Base-by-base conservation (phyloP, 2,888 invertebrate genomes). In the Petrophora chlorosata region DNA sequence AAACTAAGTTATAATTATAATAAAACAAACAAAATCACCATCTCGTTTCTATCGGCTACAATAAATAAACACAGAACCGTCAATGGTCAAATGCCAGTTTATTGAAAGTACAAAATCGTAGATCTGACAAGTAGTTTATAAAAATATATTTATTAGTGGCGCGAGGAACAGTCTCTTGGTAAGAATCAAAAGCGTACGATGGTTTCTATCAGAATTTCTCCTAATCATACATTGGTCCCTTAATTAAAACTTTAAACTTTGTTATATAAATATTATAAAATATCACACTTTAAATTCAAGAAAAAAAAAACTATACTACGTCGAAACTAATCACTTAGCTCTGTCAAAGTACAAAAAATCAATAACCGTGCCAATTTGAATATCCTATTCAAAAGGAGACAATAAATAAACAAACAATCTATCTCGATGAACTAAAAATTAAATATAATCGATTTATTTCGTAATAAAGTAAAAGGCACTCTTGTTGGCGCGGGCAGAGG, bases 211-310 rank as follows among this genome's bases (percentile, higher is more conserved):
- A 85, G 85, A 87, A 85, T 87, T 87, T 87, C 85, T 85, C 84
- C 87, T 89, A 86, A 85, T 84, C 82, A 82, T 84, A 89, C 76
- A 88, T 90, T 90, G 89, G 90, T 90, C 89, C 90, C 90, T 89
- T 89, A 87, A 81, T 87, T 86, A 84, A 86, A 88, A 85, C 85
- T 82, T 86, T 85, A 78, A 86, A 87, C 86, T 86, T 87, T 88
- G 81, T 87, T 87, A 87, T 85, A 88, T 88, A 87, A 88, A 88
- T 88, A 88, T 85, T 86, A 87, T 85, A 88, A 89, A 89, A 90
- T 90, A 90, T 90, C 90, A 90, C 90, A 89, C 90, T 87, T 89
- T 88, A 87, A 87, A 88, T 88, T 89, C 87, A 87, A 89, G 56
- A 56, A 74, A 86, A 85, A 82, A 82, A 74, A 85, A 84, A 81